Percentiles rank a stretch among this genome's conserved stretches.
phyloP scores from a whole-genome alignment of 2,797 vertebrate genomes.

The Trichosurus vulpecula region DNA sequence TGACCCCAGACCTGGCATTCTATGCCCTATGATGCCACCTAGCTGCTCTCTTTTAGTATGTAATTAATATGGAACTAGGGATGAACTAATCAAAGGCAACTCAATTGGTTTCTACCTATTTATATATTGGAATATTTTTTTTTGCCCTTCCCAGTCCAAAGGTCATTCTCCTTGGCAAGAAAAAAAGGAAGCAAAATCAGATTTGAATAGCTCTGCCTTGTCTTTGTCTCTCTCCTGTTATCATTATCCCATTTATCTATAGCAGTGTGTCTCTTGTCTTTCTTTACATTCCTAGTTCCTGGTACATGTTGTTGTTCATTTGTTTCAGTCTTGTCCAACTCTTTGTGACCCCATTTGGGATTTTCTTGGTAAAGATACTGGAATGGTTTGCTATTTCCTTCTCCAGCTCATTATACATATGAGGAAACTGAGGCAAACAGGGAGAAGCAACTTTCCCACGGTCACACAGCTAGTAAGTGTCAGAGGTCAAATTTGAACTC shows the following conservation, averaged over 20 bases:
- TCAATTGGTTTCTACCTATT: no score
- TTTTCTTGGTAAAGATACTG: background rate
- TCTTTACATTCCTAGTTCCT: background rate
- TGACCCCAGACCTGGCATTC: background rate
- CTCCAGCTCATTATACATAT: background rate
- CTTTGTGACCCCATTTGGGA: background rate
- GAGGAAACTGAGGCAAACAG: background rate
- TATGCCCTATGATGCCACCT: background rate
- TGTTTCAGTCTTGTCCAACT: background rate
- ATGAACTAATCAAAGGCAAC: background rate
- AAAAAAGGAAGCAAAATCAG: no score
- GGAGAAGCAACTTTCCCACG: background rate
- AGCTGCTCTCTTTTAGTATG: background rate
- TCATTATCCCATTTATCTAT: no score
- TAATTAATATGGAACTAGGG: background rate
- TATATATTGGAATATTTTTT: no score
- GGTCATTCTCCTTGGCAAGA: no score
- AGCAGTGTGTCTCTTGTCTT: background rate
- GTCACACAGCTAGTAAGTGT: background rate
- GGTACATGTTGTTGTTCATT: background rate
- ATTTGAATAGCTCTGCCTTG: no score
- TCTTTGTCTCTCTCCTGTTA: no score
- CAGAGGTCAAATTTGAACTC: background rate
- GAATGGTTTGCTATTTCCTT: background rate
- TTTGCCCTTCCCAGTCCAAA: no score